A percentile compares a stretch with the other conserved stretches of the same genome.
Evolutionary conservation across 2,113 vertebrate species (phyloP).

Genomic region (Gallinago paraguaiae): DNA sequence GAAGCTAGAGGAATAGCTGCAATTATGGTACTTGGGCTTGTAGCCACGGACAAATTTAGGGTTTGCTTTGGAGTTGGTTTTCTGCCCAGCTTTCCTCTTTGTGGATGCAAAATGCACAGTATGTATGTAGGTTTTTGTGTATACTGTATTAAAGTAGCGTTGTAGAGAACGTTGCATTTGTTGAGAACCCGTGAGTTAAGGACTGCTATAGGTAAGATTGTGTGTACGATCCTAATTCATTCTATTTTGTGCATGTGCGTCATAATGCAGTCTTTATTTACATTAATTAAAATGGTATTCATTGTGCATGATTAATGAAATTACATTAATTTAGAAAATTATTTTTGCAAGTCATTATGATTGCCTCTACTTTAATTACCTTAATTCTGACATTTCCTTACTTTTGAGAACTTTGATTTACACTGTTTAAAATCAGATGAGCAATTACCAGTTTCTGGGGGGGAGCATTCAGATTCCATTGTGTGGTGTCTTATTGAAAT

Average conservation of each 20-base stretch:
- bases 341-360: constrained; percentile 16
- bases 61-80: not conserved
- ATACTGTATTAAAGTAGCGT: not conserved
- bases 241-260: not conserved
- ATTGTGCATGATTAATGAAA: not conserved
- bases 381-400: not conserved
- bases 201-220: not conserved
- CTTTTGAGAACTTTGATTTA: constrained; percentile 15
- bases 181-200: not conserved
- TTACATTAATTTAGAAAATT: constrained; percentile 36
- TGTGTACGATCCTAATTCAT: not conserved
- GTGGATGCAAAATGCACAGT: not conserved
- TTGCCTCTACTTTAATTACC: not conserved
- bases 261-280: not conserved
- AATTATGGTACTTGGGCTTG: not conserved
- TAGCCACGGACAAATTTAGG: not conserved
- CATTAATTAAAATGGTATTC: not conserved
- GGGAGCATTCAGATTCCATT: not conserved
- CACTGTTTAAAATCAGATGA: not conserved
- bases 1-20: not conserved
- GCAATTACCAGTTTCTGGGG: not conserved
- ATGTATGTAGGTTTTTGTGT: not conserved
- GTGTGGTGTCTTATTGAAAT: not conserved
- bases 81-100: not conserved
- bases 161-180: not conserved